Evolutionary conservation across 2,113 vertebrate genomes (phyloP).

Genomic region (Platysternon megacephalum): DNA sequence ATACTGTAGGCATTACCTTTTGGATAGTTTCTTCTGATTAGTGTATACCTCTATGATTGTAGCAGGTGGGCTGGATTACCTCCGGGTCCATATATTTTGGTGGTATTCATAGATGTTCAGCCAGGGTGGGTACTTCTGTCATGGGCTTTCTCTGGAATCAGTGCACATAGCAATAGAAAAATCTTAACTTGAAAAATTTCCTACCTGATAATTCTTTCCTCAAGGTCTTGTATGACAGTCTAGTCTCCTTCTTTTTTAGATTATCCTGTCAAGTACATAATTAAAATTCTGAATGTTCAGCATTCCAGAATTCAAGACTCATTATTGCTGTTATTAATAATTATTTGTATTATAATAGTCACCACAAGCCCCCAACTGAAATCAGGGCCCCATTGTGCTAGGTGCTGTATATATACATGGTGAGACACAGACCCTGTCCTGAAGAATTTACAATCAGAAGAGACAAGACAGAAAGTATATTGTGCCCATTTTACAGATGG

Average conservation of each 20-base stretch:
- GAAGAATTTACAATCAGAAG: not conserved
- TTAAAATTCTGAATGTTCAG: not conserved
- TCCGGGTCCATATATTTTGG: not conserved
- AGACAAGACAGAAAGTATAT: not conserved
- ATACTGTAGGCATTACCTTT: not conserved
- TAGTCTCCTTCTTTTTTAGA: not conserved
- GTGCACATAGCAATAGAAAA: not conserved
- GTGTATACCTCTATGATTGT: not conserved
- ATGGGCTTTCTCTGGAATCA: not conserved
- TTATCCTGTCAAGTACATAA: not conserved
- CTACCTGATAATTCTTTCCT: not conserved
- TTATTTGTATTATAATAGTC: not conserved
- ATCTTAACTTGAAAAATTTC: not conserved
- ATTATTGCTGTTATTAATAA: not conserved
- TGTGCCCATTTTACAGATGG: not conserved
- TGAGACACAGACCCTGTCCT: not conserved
- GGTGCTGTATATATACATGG: not conserved
- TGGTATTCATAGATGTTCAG: not conserved
- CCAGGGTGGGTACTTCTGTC: not conserved
- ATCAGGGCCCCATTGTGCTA: not conserved
- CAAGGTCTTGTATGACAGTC: not conserved
- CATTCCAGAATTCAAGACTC: not conserved
- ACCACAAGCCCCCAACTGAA: not conserved
- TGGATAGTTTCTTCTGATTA: not conserved
- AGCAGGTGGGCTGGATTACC: not conserved